Conservation (phyloP, 2,888 invertebrate genomes). For the Nephrotoma guestfalica region DNA sequence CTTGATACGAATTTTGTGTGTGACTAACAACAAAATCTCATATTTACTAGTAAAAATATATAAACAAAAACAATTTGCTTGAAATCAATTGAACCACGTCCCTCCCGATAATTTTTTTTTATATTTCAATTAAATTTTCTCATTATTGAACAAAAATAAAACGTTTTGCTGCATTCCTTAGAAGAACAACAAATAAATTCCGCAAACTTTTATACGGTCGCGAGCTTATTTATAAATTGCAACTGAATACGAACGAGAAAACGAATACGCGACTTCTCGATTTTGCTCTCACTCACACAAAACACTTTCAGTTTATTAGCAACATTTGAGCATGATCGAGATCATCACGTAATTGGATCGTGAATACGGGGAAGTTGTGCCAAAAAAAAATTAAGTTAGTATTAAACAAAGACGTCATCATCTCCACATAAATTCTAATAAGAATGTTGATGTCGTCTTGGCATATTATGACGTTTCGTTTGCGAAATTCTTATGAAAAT, state of each 20-base stretch:
- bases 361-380: neutral
- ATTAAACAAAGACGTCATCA: neutral
- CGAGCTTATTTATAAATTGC: too few species aligned
- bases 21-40: neutral
- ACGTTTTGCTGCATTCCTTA: neutral
- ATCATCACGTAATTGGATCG: neutral
- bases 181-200: neutral
- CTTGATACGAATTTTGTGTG: neutral
- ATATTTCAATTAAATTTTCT: neutral
- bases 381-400: neutral
- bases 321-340: neutral
- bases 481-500: neutral
- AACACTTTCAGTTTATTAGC: neutral
- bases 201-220: neutral
- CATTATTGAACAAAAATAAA: too few species aligned
- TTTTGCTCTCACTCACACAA: neutral
- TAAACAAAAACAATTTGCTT: neutral
- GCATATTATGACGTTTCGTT: neutral
- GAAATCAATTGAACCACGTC: neutral
- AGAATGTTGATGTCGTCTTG: neutral
- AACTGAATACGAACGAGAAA: too few species aligned
- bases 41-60: neutral
- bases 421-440: neutral
- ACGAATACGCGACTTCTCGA: too few species aligned
- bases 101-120: neutral